phyloP scores from a whole-genome alignment of 2,888 invertebrate genomes.

The Ormyrus thymus region DNA sequence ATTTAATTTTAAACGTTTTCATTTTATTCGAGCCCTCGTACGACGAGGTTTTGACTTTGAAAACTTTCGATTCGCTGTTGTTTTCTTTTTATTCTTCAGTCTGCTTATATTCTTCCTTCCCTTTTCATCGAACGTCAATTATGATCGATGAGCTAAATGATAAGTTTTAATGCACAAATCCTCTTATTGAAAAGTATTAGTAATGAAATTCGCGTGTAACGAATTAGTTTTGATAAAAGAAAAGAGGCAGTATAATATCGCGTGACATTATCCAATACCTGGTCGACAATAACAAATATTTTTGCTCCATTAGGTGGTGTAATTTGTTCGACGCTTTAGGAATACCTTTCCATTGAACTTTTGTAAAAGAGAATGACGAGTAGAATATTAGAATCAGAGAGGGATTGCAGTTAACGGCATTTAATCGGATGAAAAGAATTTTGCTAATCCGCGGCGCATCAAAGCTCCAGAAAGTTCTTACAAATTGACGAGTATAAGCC shows the following conservation, averaged over 20 bases:
- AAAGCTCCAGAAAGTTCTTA: not conserved
- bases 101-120: not conserved
- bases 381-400: no score
- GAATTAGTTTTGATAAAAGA: not conserved
- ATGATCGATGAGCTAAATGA: slow-evolving; percentile 47
- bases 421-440: no score
- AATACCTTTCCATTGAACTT: no score
- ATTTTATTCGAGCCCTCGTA: no score
- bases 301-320: no score
- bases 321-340: slow-evolving; percentile 1
- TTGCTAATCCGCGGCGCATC: no score
- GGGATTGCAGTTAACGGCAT: no score
- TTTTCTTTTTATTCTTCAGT: slow-evolving; percentile 7
- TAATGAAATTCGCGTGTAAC: slow-evolving; percentile 2
- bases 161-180: not conserved
- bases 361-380: no score
- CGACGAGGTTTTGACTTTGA: slow-evolving; percentile 24
- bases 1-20: no score
- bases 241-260: no score
- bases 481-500: not conserved
- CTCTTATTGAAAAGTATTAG: not conserved
- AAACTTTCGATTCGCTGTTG: slow-evolving; percentile 47
- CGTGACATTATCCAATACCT: no score
- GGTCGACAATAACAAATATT: no score
- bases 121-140: slow-evolving; percentile 24